Evolutionary conservation across 2,888 invertebrate species (phyloP).

Genomic region (Siphonodentalium dalli): DNA sequence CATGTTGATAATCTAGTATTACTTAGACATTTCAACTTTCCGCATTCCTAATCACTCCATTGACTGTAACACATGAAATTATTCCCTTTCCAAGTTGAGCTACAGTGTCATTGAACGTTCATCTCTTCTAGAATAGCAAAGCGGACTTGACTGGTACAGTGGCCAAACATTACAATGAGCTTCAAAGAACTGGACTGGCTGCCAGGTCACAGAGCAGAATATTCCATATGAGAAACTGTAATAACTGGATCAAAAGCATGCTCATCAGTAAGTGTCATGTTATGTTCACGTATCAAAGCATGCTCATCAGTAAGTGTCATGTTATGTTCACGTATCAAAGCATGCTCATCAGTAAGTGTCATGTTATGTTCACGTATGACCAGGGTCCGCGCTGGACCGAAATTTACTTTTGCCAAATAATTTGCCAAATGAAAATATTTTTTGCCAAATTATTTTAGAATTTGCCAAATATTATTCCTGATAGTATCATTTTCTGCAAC

Average conservation of each 20-base stretch:
- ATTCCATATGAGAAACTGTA: conserved; percentile 92
- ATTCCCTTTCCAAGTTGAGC: too few species aligned
- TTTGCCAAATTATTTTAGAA: too few species aligned
- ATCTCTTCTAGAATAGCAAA: background rate
- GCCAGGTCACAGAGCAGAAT: conserved; percentile 89
- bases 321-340: conserved; percentile 73
- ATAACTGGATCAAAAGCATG: conserved; percentile 98
- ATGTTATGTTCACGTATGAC: background rate
- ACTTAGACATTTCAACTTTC: too few species aligned
- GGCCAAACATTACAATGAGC: conserved; percentile 91
- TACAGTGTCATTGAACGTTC: too few species aligned
- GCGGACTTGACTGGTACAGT: conserved; percentile 69
- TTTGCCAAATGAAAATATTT: too few species aligned
- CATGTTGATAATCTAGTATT: too few species aligned
- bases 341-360: conserved; percentile 81
- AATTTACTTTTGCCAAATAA: too few species aligned
- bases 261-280: conserved; percentile 75
- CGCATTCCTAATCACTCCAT: too few species aligned
- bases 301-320: conserved; percentile 78
- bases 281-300: conserved; percentile 77
- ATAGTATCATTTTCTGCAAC: too few species aligned
- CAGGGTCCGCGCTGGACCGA: too few species aligned
- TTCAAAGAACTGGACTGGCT: conserved; percentile 75
- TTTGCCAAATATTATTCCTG: too few species aligned
- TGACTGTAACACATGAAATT: too few species aligned